Base-by-base conservation (phyloP, 2,888 invertebrate genomes). In the Perithous albicinctus region DNA sequence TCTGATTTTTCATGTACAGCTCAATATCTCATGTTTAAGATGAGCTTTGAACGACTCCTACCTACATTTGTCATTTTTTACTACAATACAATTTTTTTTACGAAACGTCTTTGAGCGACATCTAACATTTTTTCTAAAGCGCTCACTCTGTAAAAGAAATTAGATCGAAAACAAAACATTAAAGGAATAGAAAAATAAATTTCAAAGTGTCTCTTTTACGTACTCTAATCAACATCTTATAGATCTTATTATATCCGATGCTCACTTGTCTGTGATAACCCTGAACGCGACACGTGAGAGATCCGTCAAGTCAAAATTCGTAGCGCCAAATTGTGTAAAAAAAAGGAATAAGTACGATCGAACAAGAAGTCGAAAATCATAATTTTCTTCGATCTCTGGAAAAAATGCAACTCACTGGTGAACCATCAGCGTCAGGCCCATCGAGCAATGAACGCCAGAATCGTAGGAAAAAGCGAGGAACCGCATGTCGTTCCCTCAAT, bases 401-500 rank as follows among this genome's bases (percentile, higher is more conserved):
- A 72, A 79, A 54, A 56, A 84, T 84, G 84, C 76, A 77, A 75
- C 32, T 82, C 26, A 51, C 38, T 20, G 74, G 41, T 7, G 20
- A 56, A 43, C n/a, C 56, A 69, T 46, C 56, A 64, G 38, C 54
- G 48, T 26, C 32, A 63, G 69, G 46, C 15, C 12, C 48, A 10
- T 48, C 48, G 35, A 41, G 23, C 29, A 38, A 78, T 0, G 41
- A 59, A 10, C 75, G 66, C 7, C 35, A 63, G 18, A 46, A 8
- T 10, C 80, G 69, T 15, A 51, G 18, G 41, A 32, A 51, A 75
- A 75, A 8, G 41, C 70, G 74, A 10, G 78, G 73, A 75, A 54
- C 35, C 32, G 15, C 66, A 38, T 87, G 85, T 41, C 84, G 85
- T 12, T 88, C 87, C 61, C 86, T 88, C 78, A 88, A 86, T 78